phyloP scores from a whole-genome alignment of 2,797 vertebrate genomes.

The Hephaestus fuliginosus region DNA sequence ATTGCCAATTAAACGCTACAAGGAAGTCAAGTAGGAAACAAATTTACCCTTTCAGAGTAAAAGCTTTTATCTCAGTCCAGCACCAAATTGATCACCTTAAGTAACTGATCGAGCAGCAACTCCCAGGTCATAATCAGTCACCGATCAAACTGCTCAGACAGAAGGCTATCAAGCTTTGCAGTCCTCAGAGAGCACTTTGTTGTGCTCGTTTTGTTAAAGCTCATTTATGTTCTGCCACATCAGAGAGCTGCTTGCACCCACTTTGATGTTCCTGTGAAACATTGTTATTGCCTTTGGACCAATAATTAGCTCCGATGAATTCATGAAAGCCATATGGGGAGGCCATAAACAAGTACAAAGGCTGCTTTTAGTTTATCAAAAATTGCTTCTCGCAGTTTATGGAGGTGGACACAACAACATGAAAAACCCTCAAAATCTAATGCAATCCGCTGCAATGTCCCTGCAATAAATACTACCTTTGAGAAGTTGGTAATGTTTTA shows the following conservation, averaged over 20 bases:
- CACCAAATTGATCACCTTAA: conserved; percentile 66
- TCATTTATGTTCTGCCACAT: conserved; percentile 66
- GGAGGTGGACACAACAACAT: conserved; percentile 59
- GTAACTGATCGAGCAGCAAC: conserved; percentile 40
- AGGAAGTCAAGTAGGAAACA: conserved; percentile 29
- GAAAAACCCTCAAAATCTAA: conserved; percentile 41
- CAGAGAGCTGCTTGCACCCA: conserved; percentile 65
- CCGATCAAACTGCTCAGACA: conserved; percentile 63
- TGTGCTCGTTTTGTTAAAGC: conserved; percentile 64
- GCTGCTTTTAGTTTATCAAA: conserved; percentile 62
- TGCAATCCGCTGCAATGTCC: conserved; percentile 68
- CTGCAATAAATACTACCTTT: conserved; percentile 50
- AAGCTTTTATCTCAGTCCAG: conserved; percentile 54
- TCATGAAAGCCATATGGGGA: conserved; percentile 61
- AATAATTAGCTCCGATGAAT: conserved; percentile 76
- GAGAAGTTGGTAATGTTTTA: conserved; percentile 28
- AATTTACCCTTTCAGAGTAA: conserved; percentile 30
- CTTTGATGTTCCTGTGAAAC: conserved; percentile 77
- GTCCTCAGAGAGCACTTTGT: conserved; percentile 72
- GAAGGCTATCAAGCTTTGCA: conserved; percentile 62
- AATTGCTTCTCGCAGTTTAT: conserved; percentile 61
- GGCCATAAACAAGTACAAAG: conserved; percentile 75
- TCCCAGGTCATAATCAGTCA: conserved; percentile 59
- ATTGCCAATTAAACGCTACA: conserved; percentile 7
- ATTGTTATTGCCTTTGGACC: conserved; percentile 75